Base-by-base conservation (phyloP, 2,888 invertebrate species). In the Leucania comma region DNA sequence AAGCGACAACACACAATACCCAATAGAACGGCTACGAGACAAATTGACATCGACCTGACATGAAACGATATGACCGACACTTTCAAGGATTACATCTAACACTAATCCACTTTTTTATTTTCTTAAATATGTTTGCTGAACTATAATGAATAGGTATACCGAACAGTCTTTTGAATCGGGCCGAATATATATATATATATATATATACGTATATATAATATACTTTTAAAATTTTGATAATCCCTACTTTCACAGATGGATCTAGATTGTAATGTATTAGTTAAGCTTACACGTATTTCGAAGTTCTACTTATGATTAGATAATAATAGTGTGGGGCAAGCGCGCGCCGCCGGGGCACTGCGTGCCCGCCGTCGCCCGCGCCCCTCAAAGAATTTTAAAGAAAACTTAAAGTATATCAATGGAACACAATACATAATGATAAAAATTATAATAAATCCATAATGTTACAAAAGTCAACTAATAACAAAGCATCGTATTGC, bases 161-260 rank as follows among this genome's bases (percentile, higher is more conserved):
- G 96, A 96, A 97, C 97, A 97, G 97, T 97, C 97, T 97, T 97
- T 96, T 96, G 96, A 96, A 96, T 96, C 96, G 96, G 97, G 97
- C 97, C 97, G 96, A 97, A 97, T 96, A 96, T 95, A 80, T 66
- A 75, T 35, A 97, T 96, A 96, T 95, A 80, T 66, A 75, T 35
- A 35, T 35, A 35, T 64, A 75, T 58, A 71, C 42, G 66, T 74
- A 69, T 79, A 80, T 76, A 72, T 80, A 76, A 76, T 75, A 79
- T 62, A 71, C 59, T 78, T 85, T 70, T 72, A 38, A 81, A 91
- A 95, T 95, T 95, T 95, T 95, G 94, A 93, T 91, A 77, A 90
- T 91, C 90, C 93, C 93, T 95, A 95, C 92, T 82, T 90, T 92
- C 91, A 92, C 91, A 92, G 92, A 93, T 94, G 93, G 91, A 90